A percentile compares a stretch with the other conserved stretches of the same genome.
Conservation (phyloP, 2,888 invertebrate species). For the Caenorhabditis sinica region DNA sequence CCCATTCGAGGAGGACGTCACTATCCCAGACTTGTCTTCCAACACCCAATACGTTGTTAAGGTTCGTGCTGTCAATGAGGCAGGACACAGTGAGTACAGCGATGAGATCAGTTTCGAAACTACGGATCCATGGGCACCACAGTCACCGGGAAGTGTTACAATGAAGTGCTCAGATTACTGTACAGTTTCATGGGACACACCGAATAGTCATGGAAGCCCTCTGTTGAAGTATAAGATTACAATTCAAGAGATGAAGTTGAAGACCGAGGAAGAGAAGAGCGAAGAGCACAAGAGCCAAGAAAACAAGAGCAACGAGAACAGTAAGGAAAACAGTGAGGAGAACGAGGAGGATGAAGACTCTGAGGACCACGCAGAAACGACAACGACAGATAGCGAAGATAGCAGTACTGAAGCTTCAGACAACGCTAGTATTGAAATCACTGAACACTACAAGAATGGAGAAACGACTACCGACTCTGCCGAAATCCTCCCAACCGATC, state of each 20-base stretch:
- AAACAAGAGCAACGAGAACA: background rate
- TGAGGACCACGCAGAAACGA: slow-evolving; percentile 10
- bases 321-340: background rate
- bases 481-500: slow-evolving; percentile 44
- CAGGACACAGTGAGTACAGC: slow-evolving; percentile 73
- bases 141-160: slow-evolving; percentile 65
- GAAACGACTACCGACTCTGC: slow-evolving; percentile 17
- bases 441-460: background rate
- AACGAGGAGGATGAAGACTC: background rate
- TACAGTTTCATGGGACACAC: slow-evolving; percentile 75
- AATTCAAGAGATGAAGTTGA: slow-evolving; percentile 65
- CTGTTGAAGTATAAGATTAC: slow-evolving; percentile 71
- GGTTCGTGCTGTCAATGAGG: slow-evolving; percentile 74
- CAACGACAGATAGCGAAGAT: background rate
- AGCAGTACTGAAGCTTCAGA: background rate
- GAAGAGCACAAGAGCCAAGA: no score
- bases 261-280: background rate
- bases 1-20: slow-evolving; percentile 61
- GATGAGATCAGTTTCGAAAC: slow-evolving; percentile 72
- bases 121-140: slow-evolving; percentile 76
- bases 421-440: background rate
- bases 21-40: slow-evolving; percentile 66
- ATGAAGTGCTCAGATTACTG: slow-evolving; percentile 75
- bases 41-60: slow-evolving; percentile 74
- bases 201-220: slow-evolving; percentile 77